These are phyloP conservation scores for Oreotragus oreotragus DNA, from an alignment of 2,113 vertebrate genomes.

Conservation along the genomic window DNA sequence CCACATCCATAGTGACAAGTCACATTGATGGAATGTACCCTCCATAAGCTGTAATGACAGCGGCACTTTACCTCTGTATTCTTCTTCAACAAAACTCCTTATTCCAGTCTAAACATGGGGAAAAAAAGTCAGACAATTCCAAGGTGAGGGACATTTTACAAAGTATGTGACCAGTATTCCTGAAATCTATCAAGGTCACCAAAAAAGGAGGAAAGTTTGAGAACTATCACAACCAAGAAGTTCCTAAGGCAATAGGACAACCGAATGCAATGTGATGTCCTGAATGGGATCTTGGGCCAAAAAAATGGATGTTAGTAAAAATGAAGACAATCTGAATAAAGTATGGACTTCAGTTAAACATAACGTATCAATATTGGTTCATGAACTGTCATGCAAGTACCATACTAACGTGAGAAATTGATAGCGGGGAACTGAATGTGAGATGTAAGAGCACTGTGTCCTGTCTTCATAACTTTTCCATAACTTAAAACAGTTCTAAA, in stretches of 20 bases:
- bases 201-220: background rate
- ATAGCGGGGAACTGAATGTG: background rate
- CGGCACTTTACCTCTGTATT: background rate
- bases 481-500: background rate
- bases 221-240: background rate
- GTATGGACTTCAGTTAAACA: background rate
- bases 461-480: background rate
- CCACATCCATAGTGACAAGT: background rate
- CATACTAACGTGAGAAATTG: background rate
- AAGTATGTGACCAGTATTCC: background rate
- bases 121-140: background rate
- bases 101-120: background rate
- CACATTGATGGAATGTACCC: background rate
- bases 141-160: background rate
- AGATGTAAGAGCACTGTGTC: background rate
- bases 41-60: background rate
- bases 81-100: background rate
- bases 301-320: background rate
- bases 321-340: background rate
- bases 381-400: background rate
- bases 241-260: background rate
- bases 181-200: background rate
- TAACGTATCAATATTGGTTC: background rate
- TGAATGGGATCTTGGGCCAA: background rate
- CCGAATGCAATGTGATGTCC: background rate